Evolutionary conservation across 1,140 invertebrate genomes (phyloP), one percentile per base, ranked within the genome.

Genomic region (Colletes latitarsis): DNA sequence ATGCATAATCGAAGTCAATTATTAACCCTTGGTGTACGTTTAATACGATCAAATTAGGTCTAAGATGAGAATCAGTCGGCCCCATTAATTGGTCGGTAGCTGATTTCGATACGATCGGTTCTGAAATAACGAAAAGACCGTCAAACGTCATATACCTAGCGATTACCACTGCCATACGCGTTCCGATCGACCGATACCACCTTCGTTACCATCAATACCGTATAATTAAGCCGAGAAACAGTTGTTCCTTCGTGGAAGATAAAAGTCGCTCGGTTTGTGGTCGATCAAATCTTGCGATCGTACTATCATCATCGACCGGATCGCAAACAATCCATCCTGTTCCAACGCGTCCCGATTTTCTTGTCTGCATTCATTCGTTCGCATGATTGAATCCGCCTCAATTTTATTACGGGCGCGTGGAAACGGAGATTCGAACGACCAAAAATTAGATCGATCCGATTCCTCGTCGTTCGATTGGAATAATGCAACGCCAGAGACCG

Each of bases 141-240:
- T 69, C 66, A 46, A 71, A 57, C 30, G 41, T 57, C 62, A 17
- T 46, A 49, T 67, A 82, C 15, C 70, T 52, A 30, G 4, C 55
- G 82, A 86, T 86, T 86, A 86, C 77, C 79, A 76, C 15, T 46
- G 75, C 52, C 72, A 46, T 68, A 41, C 41, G 21, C 60, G 60
- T 79, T 69, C 58, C 10, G 55, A 62, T 55, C 67, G 30, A n/a
- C 12, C 15, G 66, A 49, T 49, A 70, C 30, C 55, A 58, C 70
- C 64, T 43, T 82, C 52, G 57, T 76, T 82, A 55, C 46, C 64
- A 12, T 67, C 43, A 19, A 69, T 71, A 77, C 9, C 66, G 60
- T 85, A 17, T 79, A 75, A 86, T 86, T 86, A 85, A 75, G n/a
- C 19, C 15, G 39, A 30, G 43, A 68, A 62, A 58, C 67, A 49